These are phyloP conservation scores for Cerastis rubricosa DNA, from an alignment of 2,888 invertebrate genomes.

Conservation along the genomic window DNA sequence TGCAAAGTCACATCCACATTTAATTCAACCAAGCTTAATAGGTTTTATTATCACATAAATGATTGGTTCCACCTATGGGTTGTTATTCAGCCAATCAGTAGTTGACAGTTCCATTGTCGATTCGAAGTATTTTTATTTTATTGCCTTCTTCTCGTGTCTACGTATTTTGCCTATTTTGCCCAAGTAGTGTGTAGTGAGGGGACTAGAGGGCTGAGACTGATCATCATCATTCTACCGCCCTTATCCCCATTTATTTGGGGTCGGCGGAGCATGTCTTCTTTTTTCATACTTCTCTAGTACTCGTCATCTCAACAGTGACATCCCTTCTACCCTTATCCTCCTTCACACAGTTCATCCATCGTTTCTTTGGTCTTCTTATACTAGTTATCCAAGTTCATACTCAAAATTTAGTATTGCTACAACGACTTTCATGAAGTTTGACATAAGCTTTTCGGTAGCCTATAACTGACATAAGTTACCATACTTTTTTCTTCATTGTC, in stretches of 20 bases:
- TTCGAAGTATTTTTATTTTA: background rate
- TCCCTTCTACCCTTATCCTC: too few relatives aligned
- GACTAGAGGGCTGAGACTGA: background rate
- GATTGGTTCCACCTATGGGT: background rate
- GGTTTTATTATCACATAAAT: background rate
- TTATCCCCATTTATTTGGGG: too few relatives aligned
- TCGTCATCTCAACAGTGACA: too few relatives aligned
- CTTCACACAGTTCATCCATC: too few relatives aligned
- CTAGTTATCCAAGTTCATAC: too few relatives aligned
- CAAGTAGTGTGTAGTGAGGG: background rate
- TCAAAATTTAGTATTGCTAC: background rate
- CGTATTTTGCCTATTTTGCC: background rate
- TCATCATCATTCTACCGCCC: too few relatives aligned
- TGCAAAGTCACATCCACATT: background rate
- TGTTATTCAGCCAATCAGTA: background rate
- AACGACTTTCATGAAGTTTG: background rate
- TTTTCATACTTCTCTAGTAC: too few relatives aligned
- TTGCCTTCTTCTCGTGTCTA: background rate
- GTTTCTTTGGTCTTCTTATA: too few relatives aligned
- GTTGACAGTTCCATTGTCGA: background rate
- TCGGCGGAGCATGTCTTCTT: too few relatives aligned
- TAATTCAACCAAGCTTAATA: background rate
- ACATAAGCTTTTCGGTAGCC: background rate
- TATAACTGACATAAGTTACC: background rate
- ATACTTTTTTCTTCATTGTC: background rate